Percentiles rank a stretch among this genome's conserved stretches.
These are phyloP conservation scores for Temnothorax rugatulus DNA, from an alignment of 2,888 invertebrate genomes.

Conservation along the genomic window DNA sequence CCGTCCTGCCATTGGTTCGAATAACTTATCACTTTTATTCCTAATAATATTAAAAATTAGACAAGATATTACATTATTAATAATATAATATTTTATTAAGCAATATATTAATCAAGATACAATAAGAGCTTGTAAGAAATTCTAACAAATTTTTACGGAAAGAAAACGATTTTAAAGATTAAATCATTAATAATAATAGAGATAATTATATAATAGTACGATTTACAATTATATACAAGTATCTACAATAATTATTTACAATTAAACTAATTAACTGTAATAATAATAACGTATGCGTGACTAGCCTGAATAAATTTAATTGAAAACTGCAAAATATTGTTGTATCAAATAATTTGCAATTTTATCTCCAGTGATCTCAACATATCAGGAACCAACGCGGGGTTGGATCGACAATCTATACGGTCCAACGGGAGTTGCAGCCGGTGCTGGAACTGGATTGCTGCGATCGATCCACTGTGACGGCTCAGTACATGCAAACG, in stretches of 20 bases:
- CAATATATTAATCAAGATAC: not conserved
- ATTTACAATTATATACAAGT: not conserved
- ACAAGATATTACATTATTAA: not conserved
- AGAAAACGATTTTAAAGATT: not conserved
- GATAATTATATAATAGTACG: not conserved
- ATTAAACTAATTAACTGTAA: not conserved
- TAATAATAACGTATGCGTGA: not conserved
- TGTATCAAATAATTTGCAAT: not conserved
- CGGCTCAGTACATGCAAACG: slow-evolving; percentile 90
- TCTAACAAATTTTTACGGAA: not conserved
- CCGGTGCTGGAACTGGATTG: slow-evolving; percentile 93
- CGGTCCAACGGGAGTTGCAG: slow-evolving; percentile 93
- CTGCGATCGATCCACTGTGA: slow-evolving; percentile 92
- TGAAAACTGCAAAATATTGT: not conserved
- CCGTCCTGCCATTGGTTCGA: slow-evolving; percentile 93
- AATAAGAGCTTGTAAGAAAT: not conserved
- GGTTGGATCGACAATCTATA: slow-evolving; percentile 98
- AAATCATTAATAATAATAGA: not conserved
- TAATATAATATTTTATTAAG: not conserved
- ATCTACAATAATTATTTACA: not conserved
- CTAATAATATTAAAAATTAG: not conserved
- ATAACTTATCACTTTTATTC: slow-evolving; percentile 1
- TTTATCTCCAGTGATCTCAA: slow-evolving; percentile 87
- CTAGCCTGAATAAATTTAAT: not conserved
- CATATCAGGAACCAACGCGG: slow-evolving; percentile 91